Evolutionary conservation across 1,140 invertebrate genomes (phyloP).

Genomic region (Coboldia fuscipes): DNA sequence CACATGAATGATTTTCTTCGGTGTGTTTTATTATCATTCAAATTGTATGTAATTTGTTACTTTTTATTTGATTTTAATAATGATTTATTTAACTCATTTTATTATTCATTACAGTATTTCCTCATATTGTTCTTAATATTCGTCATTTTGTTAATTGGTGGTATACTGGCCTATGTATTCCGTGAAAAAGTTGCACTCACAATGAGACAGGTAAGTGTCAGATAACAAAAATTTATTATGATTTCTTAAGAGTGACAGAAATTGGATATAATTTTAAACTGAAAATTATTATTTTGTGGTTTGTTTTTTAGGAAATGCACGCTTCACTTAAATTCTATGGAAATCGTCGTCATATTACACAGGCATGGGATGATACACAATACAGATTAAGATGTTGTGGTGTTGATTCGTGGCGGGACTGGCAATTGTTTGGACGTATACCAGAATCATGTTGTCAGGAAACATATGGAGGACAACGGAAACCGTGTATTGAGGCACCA

Average conservation of each 20-base stretch:
- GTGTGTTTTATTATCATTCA: no score
- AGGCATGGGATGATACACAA: slow-evolving; percentile 68
- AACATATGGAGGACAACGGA: slow-evolving; percentile 36
- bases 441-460: slow-evolving; percentile 62
- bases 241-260: no score
- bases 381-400: slow-evolving; percentile 65
- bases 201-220: slow-evolving; percentile 30
- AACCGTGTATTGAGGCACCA: slow-evolving; percentile 34
- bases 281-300: background rate
- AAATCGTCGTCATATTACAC: slow-evolving; percentile 36
- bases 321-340: slow-evolving; percentile 50
- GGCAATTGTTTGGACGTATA: slow-evolving; percentile 52
- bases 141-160: slow-evolving; percentile 69
- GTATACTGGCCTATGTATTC: slow-evolving; percentile 75
- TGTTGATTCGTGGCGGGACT: slow-evolving; percentile 46
- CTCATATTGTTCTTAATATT: slow-evolving; percentile 68
- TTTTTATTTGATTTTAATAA: no score
- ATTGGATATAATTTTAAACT: no score
- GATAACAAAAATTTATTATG: no score
- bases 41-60: no score
- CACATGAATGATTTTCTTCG: no score
- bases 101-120: slow-evolving; percentile 50
- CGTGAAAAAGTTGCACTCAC: slow-evolving; percentile 48
- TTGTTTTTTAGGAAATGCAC: slow-evolving; percentile 38
- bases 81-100: slow-evolving; percentile 2